Evolutionary conservation across 1,140 invertebrate genomes (phyloP), one percentile per base, ranked within the genome.

Genomic region (Oryctes rhinoceros): DNA sequence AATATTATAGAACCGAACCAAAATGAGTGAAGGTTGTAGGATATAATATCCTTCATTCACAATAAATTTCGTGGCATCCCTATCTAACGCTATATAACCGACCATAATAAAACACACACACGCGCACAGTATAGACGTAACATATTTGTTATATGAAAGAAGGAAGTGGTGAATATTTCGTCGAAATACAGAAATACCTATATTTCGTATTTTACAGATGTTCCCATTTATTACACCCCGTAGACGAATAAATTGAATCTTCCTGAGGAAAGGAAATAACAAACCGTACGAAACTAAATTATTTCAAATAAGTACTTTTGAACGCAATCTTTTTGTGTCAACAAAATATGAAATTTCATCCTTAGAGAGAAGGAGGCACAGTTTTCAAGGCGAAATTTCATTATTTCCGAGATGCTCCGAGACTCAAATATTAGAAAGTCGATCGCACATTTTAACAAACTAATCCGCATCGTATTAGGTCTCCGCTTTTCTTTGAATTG

Each of bases 181-280:
- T 35, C 24, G 65, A 71, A 71, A 71, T 71, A 71, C 20, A 37
- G 65, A 30, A 71, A 71, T 71, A 71, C 65, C 65, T 71, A 71
- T 59, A 59, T 71, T 71, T 35, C 65, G 65, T 71, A 71, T 71
- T 71, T 71, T 71, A 71, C 65, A 71, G 65, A 71, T 71, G 35
- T 71, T 35, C 65, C 35, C 65, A 71, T 71, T 71, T 71, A 71
- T 71, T 71, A 71, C 35, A 71, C 65, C 65, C 65, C 24, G 65
- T 71, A 71, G 65, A 71, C 65, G 65, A 71, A 71, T 71, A 71
- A 71, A 71, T 71, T 71, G 65, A 71, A 71, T 71, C 65, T 71
- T 37, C 65, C 24, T 35, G 24, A 71, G 65, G 24, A 71, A 71
- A 30, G 65, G 35, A 71, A 71, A 71, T 71, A 71, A 71, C 24